Percentiles rank a stretch among this genome's conserved stretches.
Evolutionary conservation across 2,888 invertebrate species (phyloP).

Genomic region (Petrolisthes manimaculis): DNA sequence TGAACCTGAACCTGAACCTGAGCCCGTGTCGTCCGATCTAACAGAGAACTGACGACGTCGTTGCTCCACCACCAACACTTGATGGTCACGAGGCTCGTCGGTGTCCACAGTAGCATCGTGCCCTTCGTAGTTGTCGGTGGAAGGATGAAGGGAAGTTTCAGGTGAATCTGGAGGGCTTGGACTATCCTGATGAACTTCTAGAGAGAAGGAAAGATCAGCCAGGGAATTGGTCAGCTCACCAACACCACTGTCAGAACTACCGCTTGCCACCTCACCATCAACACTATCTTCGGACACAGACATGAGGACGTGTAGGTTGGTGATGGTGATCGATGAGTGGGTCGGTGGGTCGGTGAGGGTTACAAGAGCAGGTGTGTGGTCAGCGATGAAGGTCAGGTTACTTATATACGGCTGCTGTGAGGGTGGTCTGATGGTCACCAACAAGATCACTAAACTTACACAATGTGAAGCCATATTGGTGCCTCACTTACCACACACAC

Average conservation of each 20-base stretch:
- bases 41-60: constrained; percentile 15
- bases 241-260: constrained; percentile 40
- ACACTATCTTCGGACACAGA: constrained; percentile 1
- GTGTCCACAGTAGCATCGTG: not conserved
- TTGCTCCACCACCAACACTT: not conserved
- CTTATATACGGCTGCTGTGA: not conserved
- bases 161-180: not conserved
- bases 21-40: constrained; percentile 38
- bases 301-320: not conserved
- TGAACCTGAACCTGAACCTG: not conserved
- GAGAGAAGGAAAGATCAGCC: not conserved
- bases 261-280: not conserved
- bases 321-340: not conserved
- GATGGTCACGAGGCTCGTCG: not conserved
- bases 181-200: not conserved
- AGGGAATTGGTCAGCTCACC: constrained; percentile 36
- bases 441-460: constrained; percentile 8
- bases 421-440: not conserved
- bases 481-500: not conserved
- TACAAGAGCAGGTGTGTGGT: not conserved
- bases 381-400: constrained; percentile 4
- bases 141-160: not conserved
- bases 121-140: not conserved
- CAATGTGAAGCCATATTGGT: constrained; percentile 14
- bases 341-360: constrained; percentile 5